phyloP scores from a whole-genome alignment of 1,140 invertebrate species.

The Sminthurinus signatus region DNA sequence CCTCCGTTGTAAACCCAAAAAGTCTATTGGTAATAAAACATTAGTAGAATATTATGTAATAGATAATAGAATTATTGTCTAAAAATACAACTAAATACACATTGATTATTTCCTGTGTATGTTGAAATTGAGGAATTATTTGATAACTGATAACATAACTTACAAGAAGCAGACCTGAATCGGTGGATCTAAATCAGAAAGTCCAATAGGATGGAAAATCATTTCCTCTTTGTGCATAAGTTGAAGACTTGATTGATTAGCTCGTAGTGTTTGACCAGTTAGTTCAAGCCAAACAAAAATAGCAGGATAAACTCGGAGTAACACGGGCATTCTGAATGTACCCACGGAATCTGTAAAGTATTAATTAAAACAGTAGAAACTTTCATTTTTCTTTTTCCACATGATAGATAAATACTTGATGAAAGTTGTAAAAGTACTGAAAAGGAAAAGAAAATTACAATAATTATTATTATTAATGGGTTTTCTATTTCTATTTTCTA shows the following conservation, averaged over 20 bases:
- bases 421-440: too few relatives aligned
- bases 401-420: too few relatives aligned
- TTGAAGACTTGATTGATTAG: constrained; percentile 14
- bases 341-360: not conserved
- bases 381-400: too few relatives aligned
- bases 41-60: not conserved
- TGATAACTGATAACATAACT: too few relatives aligned
- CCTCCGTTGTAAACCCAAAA: constrained; percentile 20
- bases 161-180: constrained; percentile 18
- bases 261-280: constrained; percentile 1
- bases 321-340: not conserved
- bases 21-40: constrained; percentile 9
- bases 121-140: too few relatives aligned
- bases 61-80: not conserved
- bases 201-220: constrained; percentile 21
- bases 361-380: not conserved
- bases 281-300: constrained; percentile 32
- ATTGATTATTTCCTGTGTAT: not conserved
- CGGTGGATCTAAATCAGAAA: constrained; percentile 24
- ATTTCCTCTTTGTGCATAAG: constrained; percentile 11
- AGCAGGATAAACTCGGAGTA: constrained; percentile 16
- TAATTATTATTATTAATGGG: not conserved
- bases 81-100: not conserved
- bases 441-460: too few relatives aligned
- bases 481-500: too few relatives aligned